These are phyloP conservation scores for Alethe castanea DNA, from an alignment of 2,113 vertebrate genomes.

Conservation along the genomic window DNA sequence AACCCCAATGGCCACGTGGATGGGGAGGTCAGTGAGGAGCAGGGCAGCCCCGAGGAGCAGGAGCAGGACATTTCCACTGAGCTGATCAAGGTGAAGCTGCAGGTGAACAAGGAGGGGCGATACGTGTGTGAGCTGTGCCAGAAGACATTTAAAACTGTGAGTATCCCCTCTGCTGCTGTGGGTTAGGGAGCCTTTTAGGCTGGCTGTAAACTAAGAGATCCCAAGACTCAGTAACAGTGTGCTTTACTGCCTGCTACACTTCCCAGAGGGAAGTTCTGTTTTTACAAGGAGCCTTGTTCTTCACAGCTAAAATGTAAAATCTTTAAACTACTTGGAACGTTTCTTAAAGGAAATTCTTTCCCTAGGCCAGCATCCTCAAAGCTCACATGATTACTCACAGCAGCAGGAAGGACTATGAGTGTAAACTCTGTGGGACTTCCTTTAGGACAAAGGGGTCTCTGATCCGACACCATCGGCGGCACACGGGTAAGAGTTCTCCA, in stretches of 20 bases:
- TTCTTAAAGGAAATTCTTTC: neutral
- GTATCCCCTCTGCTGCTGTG: neutral
- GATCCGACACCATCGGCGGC: slow-evolving; percentile 93
- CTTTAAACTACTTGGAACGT: accelerated
- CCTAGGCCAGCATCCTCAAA: slow-evolving; percentile 91
- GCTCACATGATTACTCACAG: slow-evolving; percentile 96
- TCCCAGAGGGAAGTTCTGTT: neutral
- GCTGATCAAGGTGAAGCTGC: slow-evolving; percentile 73
- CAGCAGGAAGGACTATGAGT: slow-evolving; percentile 92
- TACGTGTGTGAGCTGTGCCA: slow-evolving; percentile 88
- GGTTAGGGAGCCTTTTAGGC: neutral
- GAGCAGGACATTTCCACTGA: slow-evolving; percentile 57
- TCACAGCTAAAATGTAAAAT: neutral
- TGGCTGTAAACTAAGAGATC: neutral
- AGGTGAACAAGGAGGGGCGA: slow-evolving; percentile 86
- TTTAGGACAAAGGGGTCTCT: slow-evolving; percentile 97
- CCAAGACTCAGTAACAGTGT: accelerated
- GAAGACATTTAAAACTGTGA: slow-evolving; percentile 96
- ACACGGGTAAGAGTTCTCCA: slow-evolving; percentile 82
- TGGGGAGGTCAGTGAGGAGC: slow-evolving; percentile 44
- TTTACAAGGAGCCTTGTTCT: neutral
- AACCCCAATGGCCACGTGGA: slow-evolving; percentile 59
- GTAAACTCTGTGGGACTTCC: slow-evolving; percentile 87
- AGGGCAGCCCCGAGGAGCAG: slow-evolving; percentile 29
- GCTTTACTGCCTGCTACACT: accelerated